phyloP scores from a whole-genome alignment of 2,888 invertebrate genomes.

The Pyrgus malvae region DNA sequence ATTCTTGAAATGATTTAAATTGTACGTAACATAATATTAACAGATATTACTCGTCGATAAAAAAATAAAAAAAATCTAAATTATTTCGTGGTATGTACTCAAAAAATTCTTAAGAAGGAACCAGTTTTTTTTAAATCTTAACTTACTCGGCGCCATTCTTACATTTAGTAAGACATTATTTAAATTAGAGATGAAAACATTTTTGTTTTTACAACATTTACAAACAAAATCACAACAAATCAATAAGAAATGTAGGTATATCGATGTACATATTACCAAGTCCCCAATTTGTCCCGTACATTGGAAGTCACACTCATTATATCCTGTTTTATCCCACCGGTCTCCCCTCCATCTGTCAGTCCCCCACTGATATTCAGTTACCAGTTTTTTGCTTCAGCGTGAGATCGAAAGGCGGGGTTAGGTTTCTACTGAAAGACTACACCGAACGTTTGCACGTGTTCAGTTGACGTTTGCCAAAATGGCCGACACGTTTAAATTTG shows the following conservation, averaged over 20 bases:
- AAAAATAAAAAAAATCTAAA: no score
- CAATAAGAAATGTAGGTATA: neutral
- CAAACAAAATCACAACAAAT: neutral
- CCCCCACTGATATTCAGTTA: constrained; percentile 62
- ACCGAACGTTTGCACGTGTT: constrained; percentile 71
- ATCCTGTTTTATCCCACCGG: constrained; percentile 26
- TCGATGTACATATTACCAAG: neutral
- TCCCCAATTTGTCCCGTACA: constrained; percentile 10
- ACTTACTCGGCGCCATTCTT: no score
- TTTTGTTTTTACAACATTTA: no score
- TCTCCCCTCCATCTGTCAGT: constrained; percentile 35
- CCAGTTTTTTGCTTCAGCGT: constrained; percentile 60
- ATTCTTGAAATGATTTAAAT: no score
- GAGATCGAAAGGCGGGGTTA: constrained; percentile 68
- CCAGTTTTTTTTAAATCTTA: no score
- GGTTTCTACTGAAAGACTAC: constrained; percentile 73
- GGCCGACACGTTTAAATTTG: constrained; percentile 39
- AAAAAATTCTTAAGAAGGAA: no score
- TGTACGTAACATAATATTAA: no score
- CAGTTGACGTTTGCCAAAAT: constrained; percentile 46
- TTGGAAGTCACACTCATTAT: constrained; percentile 6
- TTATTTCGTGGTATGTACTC: no score
- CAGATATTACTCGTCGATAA: no score
- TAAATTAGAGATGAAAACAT: no score
- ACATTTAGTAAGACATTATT: no score